These are phyloP conservation scores for Ceratosolen fusciceps DNA, from an alignment of 1,140 invertebrate genomes.

Conservation along the genomic window DNA sequence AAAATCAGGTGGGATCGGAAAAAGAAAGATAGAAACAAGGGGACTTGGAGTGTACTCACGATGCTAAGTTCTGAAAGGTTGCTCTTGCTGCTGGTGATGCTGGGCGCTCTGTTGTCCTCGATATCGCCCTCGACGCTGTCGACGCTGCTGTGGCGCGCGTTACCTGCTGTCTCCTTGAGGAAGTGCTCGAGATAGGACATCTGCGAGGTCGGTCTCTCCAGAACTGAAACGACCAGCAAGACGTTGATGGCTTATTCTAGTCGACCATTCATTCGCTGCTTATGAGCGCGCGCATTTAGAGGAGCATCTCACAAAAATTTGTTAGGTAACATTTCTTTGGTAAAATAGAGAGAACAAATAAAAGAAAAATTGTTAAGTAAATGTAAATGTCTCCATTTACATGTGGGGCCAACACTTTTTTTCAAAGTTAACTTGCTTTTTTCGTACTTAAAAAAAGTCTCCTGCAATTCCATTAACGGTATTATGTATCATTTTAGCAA, in stretches of 20 bases:
- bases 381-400: slow-evolving; percentile 36
- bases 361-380: slow-evolving; percentile 26
- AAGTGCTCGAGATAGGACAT: slow-evolving; percentile 92
- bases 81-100: slow-evolving; percentile 86
- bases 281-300: background rate
- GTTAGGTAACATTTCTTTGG: slow-evolving; percentile 36
- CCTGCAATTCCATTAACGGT: background rate
- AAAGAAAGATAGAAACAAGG: no score
- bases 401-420: slow-evolving; percentile 40
- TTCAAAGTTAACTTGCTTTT: slow-evolving; percentile 16
- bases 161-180: slow-evolving; percentile 80
- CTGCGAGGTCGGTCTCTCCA: slow-evolving; percentile 88
- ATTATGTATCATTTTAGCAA: slow-evolving; percentile 42
- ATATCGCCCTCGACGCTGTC: slow-evolving; percentile 84
- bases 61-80: slow-evolving; percentile 86
- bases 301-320: slow-evolving; percentile 38
- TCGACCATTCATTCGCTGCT: background rate
- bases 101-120: slow-evolving; percentile 82
- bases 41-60: slow-evolving; percentile 74
- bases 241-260: background rate
- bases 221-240: slow-evolving; percentile 75
- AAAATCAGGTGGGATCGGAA: no score
- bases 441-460: slow-evolving; percentile 19
- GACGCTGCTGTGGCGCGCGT: slow-evolving; percentile 75
- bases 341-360: background rate